Evolutionary conservation across 2,888 invertebrate species (phyloP).

Genomic region (Lepidocyrtinus sp.): DNA sequence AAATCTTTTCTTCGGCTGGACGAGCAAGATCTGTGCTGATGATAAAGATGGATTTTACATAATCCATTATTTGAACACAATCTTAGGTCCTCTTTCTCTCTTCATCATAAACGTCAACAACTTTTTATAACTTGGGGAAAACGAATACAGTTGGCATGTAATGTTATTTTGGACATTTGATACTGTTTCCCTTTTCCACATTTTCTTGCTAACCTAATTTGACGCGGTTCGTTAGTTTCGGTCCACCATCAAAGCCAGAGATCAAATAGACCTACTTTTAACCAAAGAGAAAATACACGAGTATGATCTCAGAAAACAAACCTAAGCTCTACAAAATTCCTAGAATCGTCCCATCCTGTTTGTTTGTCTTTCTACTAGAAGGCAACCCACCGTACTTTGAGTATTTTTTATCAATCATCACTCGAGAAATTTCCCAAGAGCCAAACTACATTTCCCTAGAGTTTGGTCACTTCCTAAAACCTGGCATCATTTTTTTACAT

Average conservation of each 20-base stretch:
- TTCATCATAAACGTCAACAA: too few species aligned
- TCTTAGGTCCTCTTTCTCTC: too few species aligned
- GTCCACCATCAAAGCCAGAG: background rate
- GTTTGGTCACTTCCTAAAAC: background rate
- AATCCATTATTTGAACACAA: too few species aligned
- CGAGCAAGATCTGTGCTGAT: background rate
- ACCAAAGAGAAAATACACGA: conserved; percentile 8
- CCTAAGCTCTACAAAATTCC: background rate
- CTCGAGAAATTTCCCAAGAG: background rate
- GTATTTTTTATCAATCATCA: background rate
- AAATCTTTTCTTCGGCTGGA: background rate
- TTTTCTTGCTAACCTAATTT: conserved; percentile 8
- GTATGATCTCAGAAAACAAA: background rate
- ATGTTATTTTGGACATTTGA: conserved; percentile 16
- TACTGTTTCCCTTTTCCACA: conserved; percentile 20
- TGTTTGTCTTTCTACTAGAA: background rate
- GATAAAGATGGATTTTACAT: too few species aligned
- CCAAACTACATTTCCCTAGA: background rate
- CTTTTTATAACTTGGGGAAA: too few species aligned
- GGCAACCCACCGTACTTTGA: background rate
- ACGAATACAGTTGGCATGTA: background rate
- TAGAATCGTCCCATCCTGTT: background rate
- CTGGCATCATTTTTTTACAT: background rate
- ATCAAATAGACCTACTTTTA: background rate
- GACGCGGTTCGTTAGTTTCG: background rate